Evolutionary conservation across 2,797 vertebrate genomes (phyloP), one percentile per base, ranked within the genome.

Genomic region (Setipinna tenuifilis): DNA sequence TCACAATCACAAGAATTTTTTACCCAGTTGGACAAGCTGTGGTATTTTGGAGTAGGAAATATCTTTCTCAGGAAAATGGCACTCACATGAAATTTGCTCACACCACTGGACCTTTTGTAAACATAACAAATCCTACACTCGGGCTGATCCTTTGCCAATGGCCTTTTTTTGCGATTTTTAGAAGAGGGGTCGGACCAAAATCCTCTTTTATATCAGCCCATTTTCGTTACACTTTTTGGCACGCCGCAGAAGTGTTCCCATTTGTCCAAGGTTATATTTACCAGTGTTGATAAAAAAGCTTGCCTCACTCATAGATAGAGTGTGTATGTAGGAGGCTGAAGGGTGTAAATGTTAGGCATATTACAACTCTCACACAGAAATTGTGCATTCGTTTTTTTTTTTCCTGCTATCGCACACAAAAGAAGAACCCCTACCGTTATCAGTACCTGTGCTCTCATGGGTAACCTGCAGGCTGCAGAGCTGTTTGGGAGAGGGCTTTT

Each of bases 41-140:
- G 71, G 35, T 78, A 21, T 78, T 78, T 78, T 78, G 31, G 41
- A 78, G 71, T 44, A 44, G 44, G 71, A 41, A 44, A 78, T 54
- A 54, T 78, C 35, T 78, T 78, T 78, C 71, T 78, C 71, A 41
- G 71, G 71, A 78, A 75, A 78, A 78, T 78, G 35, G 6, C 71
- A 44, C 19, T 41, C 71, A 41, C 71, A 41, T 78, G 41, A 78
- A 78, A 78, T 78, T 31, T 21, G 19, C 35, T 78, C 71, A 10
- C 71, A 44, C 71, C 71, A 16, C 71, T 41, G 71, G 71, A 78
- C 71, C 71, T 78, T 78, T 44, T 78, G 35, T 78, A 44, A 78
- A 78, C 71, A 44, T 31, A 41, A 44, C 35, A 41, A 78, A 44
- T 44, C 17, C 21, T 44, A 44, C 41, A 35, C 31, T 78, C 41